phyloP scores from a whole-genome alignment of 2,888 invertebrate species.

The Rotaria sp. region DNA sequence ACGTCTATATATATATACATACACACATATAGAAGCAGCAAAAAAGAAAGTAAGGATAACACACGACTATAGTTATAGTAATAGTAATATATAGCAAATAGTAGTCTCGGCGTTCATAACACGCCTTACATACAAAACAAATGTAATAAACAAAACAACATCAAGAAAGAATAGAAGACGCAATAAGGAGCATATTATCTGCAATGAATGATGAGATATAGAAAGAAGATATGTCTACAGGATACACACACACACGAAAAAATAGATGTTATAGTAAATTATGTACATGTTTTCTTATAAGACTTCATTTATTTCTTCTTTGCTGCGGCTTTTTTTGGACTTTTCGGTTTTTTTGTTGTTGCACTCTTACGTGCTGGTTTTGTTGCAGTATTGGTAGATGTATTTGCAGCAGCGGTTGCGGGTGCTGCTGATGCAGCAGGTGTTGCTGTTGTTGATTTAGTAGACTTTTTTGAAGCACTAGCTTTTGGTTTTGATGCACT shows the following conservation, averaged over 20 bases:
- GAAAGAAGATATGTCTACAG: slow-evolving; percentile 13
- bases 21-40: neutral
- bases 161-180: neutral
- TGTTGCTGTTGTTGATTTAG: neutral
- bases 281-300: neutral
- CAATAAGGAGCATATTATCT: neutral
- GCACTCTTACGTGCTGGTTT: neutral
- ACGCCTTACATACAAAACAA: slow-evolving; percentile 14
- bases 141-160: neutral
- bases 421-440: too few species aligned
- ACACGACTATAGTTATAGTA: neutral
- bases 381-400: neutral
- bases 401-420: neutral
- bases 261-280: neutral
- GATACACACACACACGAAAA: neutral
- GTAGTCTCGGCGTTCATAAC: neutral
- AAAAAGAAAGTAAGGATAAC: neutral
- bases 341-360: slow-evolving; percentile 29
- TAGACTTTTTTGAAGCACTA: neutral
- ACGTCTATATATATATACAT: slow-evolving; percentile 15
- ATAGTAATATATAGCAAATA: neutral
- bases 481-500: neutral
- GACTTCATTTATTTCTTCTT: neutral
- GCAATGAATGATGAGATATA: slow-evolving; percentile 13
- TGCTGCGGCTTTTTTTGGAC: slow-evolving; percentile 8